Percentiles rank a stretch among this genome's conserved stretches.
phyloP scores from a whole-genome alignment of 2,113 vertebrate genomes.

The Empidonax traillii region DNA sequence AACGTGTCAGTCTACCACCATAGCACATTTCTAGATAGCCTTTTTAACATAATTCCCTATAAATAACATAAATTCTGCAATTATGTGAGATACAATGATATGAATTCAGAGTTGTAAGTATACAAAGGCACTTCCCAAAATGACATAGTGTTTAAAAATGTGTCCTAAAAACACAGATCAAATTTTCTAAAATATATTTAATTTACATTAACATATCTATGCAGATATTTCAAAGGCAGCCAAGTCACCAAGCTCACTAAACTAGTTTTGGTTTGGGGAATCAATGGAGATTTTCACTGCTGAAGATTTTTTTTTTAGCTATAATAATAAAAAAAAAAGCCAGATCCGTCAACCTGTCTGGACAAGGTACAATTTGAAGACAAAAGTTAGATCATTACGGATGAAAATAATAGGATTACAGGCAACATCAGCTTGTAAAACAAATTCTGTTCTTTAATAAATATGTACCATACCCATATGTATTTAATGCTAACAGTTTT shows the following conservation, averaged over 20 bases:
- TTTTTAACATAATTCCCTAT: not conserved
- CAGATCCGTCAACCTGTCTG: not conserved
- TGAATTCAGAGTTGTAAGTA: not conserved
- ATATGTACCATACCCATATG: not conserved
- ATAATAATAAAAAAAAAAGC: not conserved
- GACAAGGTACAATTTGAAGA: conserved; percentile 12
- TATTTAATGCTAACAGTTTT: conserved; percentile 1
- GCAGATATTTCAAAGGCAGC: conserved; percentile 10
- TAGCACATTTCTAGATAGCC: not conserved
- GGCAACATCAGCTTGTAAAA: not conserved
- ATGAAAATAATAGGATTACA: conserved; percentile 12
- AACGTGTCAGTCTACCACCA: not conserved
- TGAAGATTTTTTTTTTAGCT: not conserved
- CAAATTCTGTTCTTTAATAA: conserved; percentile 21
- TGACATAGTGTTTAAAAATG: conserved; percentile 18
- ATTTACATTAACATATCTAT: not conserved
- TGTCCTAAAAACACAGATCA: not conserved
- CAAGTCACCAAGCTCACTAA: conserved; percentile 19
- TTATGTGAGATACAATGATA: not conserved
- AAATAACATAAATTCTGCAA: not conserved
- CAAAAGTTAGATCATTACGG: not conserved
- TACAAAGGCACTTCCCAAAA: not conserved
- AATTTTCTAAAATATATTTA: not conserved
- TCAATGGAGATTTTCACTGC: not conserved
- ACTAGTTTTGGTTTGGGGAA: conserved; percentile 8